phyloP scores from a whole-genome alignment of 1,140 invertebrate genomes.

The Tachypleus tridentatus region DNA sequence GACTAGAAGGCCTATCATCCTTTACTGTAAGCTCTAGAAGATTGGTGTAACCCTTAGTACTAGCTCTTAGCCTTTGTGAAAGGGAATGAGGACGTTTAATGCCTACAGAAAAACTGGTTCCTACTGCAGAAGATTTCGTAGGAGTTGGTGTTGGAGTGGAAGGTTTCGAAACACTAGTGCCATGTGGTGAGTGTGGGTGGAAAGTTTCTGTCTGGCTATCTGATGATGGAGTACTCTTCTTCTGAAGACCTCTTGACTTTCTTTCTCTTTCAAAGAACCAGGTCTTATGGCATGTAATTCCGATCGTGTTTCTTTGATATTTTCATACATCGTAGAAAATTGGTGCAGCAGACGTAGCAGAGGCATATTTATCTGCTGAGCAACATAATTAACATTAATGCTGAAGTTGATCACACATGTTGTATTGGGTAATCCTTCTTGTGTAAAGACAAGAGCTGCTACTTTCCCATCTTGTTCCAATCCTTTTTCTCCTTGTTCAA shows the following conservation, averaged over 20 bases:
- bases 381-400: constrained; percentile 71
- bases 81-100: constrained; percentile 19
- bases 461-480: no score
- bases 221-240: constrained; percentile 19
- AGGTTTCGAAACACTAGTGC: constrained; percentile 10
- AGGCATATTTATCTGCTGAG: constrained; percentile 90
- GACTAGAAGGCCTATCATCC: constrained; percentile 15
- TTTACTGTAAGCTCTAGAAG: constrained; percentile 19
- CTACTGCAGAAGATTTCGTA: constrained; percentile 10
- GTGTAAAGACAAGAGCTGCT: no score
- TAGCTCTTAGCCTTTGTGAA: constrained; percentile 20
- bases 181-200: constrained; percentile 12
- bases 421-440: constrained; percentile 39
- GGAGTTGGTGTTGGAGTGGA: constrained; percentile 12
- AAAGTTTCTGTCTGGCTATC: constrained; percentile 21
- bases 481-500: constrained; percentile 3
- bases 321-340: constrained; percentile 95
- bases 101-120: constrained; percentile 12
- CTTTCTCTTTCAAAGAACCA: constrained; percentile 15
- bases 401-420: constrained; percentile 78
- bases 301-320: constrained; percentile 85
- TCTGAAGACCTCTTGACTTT: constrained; percentile 5
- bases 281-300: constrained; percentile 57
- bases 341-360: constrained; percentile 83
- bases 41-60: constrained; percentile 22